Evolutionary conservation across 2,113 vertebrate genomes (phyloP).

Genomic region (Ascaphus truei): DNA sequence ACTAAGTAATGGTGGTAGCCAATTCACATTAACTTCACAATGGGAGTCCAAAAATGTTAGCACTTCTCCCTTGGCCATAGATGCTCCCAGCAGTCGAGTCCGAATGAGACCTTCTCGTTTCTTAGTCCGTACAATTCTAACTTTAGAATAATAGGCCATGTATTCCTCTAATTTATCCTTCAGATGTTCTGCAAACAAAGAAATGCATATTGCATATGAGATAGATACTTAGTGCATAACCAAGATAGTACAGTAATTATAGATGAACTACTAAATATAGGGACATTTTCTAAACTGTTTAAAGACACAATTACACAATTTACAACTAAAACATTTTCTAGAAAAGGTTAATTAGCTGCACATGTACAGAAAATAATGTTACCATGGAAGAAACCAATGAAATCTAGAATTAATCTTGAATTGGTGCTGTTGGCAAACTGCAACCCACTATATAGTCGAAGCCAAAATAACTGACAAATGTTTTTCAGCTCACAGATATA

Average conservation of each 20-base stretch:
- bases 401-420: slow-evolving; percentile 1
- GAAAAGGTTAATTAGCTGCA: too few species aligned
- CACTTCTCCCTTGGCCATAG: slow-evolving; percentile 79
- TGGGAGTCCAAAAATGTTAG: slow-evolving; percentile 86
- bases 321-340: too few species aligned
- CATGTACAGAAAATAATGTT: too few species aligned
- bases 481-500: slow-evolving; percentile 22
- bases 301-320: too few species aligned
- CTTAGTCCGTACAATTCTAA: slow-evolving; percentile 81
- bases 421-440: slow-evolving; percentile 35
- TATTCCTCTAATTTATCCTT: slow-evolving; percentile 79
- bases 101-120: slow-evolving; percentile 84
- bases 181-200: slow-evolving; percentile 69
- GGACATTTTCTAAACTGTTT: too few species aligned
- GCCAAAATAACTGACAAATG: slow-evolving; percentile 36
- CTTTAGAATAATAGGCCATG: slow-evolving; percentile 79
- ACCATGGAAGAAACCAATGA: slow-evolving; percentile 34
- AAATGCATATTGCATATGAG: slow-evolving; percentile 1
- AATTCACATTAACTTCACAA: slow-evolving; percentile 87
- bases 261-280: too few species aligned
- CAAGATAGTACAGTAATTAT: slow-evolving; percentile 13
- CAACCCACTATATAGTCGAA: slow-evolving; percentile 10
- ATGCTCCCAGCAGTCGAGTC: slow-evolving; percentile 78
- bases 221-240: not conserved
- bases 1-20: slow-evolving; percentile 85